phyloP scores from a whole-genome alignment of 2,888 invertebrate species.

The Drosophila algonquin region DNA sequence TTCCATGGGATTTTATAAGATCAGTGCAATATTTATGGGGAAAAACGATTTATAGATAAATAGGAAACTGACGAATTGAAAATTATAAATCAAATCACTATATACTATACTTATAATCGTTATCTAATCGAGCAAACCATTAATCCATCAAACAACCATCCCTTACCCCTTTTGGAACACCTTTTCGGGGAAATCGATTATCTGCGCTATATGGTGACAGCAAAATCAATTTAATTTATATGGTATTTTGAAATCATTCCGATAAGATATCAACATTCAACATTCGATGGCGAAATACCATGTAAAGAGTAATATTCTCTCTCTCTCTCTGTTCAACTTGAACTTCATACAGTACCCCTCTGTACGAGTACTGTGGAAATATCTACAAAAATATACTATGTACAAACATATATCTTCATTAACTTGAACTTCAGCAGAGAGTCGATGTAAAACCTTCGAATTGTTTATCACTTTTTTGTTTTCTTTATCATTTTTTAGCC shows the following conservation, averaged over 20 bases:
- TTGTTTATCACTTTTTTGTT: constrained; percentile 25
- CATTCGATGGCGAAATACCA: constrained; percentile 4
- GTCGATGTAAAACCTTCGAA: constrained; percentile 34
- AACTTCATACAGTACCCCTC: too few relatives aligned
- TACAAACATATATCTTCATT: constrained; percentile 1
- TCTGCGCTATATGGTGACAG: constrained; percentile 20
- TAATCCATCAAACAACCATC: constrained; percentile 32
- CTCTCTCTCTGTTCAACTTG: constrained; percentile 11
- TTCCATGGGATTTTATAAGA: background rate
- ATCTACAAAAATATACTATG: background rate
- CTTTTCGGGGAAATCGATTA: constrained; percentile 4
- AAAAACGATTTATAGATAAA: background rate
- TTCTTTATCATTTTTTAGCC: constrained; percentile 24
- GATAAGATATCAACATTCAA: constrained; percentile 30
- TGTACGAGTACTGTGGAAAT: too few relatives aligned
- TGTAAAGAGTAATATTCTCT: constrained; percentile 13
- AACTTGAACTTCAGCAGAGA: constrained; percentile 28
- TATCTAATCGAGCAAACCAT: constrained; percentile 31
- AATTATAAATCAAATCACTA: constrained; percentile 8
- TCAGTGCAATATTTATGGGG: background rate
- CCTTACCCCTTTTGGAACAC: constrained; percentile 12
- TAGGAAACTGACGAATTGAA: too few relatives aligned
- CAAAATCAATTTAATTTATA: constrained; percentile 23
- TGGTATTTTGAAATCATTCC: constrained; percentile 16
- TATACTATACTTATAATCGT: constrained; percentile 7